Evolutionary conservation across 2,888 invertebrate species (phyloP).

Genomic region (Augochlorella aurata): DNA sequence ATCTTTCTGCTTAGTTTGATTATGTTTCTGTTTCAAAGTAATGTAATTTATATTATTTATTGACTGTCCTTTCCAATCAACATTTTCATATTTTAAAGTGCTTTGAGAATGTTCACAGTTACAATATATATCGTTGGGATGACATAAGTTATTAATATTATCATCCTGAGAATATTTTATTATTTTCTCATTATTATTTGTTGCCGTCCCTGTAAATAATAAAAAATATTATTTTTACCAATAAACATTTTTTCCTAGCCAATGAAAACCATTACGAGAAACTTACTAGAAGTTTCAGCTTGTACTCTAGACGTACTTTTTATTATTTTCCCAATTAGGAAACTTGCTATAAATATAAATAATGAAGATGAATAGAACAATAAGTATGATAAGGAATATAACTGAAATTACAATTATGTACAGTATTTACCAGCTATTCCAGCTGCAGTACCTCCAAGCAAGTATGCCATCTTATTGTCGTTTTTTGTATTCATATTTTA

Average conservation of each 20-base stretch:
- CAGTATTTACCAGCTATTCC: conserved; percentile 37
- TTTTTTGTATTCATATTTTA: conserved; percentile 34
- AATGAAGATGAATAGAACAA: neutral
- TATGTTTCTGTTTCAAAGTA: neutral
- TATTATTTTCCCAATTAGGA: conserved; percentile 37
- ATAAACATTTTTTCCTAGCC: neutral
- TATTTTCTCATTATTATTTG: conserved; percentile 6
- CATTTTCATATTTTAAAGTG: conserved; percentile 14
- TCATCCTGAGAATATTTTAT: conserved; percentile 24
- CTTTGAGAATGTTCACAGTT: conserved; percentile 11
- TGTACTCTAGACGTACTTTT: neutral
- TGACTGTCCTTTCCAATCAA: neutral
- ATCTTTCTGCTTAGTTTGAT: neutral
- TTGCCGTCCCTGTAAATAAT: conserved; percentile 9
- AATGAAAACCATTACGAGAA: neutral
- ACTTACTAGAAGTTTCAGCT: conserved; percentile 28
- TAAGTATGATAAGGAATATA: neutral
- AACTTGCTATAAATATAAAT: conserved; percentile 26
- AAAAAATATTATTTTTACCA: conserved; percentile 11
- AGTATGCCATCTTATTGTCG: conserved; percentile 18
- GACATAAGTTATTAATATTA: conserved; percentile 21
- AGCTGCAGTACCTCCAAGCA: conserved; percentile 31
- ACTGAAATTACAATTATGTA: neutral
- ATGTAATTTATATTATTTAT: conserved; percentile 15
- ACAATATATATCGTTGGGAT: neutral